These are phyloP conservation scores for Gobio gobio DNA, from an alignment of 2,113 vertebrate species.

Conservation along the genomic window DNA sequence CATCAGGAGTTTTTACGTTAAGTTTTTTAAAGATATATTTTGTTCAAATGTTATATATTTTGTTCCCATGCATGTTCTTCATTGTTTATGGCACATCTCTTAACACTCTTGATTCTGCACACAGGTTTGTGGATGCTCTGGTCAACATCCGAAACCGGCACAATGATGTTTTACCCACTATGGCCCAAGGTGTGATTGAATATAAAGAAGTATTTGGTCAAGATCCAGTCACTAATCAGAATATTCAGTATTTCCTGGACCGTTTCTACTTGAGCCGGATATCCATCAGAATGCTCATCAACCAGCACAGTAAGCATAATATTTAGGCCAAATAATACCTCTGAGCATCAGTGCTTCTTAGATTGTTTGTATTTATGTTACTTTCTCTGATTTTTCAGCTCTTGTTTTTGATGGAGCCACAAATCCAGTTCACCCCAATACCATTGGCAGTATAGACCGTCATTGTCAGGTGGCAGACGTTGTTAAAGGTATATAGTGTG, in stretches of 20 bases:
- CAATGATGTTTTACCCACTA: conserved; percentile 94
- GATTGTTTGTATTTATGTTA: background rate
- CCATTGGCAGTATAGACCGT: conserved; percentile 91
- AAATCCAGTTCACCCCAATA: conserved; percentile 90
- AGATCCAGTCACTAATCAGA: conserved; percentile 89
- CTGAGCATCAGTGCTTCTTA: background rate
- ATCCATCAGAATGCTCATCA: conserved; percentile 96
- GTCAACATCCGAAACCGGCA: conserved; percentile 94
- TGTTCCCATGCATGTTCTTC: background rate
- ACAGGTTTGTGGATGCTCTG: conserved; percentile 85
- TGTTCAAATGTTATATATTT: background rate
- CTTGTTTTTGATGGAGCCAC: conserved; percentile 88
- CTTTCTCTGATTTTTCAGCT: conserved; percentile 68
- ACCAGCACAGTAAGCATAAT: conserved; percentile 89
- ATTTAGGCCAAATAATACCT: background rate
- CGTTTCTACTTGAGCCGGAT: conserved; percentile 97
- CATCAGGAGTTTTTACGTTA: background rate
- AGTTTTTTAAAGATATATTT: too few species aligned
- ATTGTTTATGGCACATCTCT: background rate
- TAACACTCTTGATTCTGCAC: background rate
- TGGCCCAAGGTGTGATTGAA: conserved; percentile 92
- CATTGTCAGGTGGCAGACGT: conserved; percentile 85
- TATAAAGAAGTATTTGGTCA: conserved; percentile 90
- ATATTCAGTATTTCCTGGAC: conserved; percentile 95
- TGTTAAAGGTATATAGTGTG: conserved; percentile 79